Conservation (phyloP, 2,797 vertebrate genomes). For the Chanos chanos region DNA sequence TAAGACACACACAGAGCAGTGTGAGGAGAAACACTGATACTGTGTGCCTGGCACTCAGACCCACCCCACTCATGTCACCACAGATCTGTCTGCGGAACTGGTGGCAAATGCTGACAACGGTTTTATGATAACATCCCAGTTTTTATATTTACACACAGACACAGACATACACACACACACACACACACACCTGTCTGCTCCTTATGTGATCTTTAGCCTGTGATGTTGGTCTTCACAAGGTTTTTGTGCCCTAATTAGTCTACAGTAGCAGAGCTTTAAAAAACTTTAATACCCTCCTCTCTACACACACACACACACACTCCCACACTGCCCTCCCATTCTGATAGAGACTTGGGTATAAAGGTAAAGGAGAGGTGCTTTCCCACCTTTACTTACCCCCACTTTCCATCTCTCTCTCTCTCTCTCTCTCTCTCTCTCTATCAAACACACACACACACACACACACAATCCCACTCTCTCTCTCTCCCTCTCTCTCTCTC, state of each 20-base stretch:
- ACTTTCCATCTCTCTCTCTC: neutral
- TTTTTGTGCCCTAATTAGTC: slow-evolving; percentile 37
- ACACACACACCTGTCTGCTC: slow-evolving; percentile 40
- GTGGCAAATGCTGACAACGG: too few species aligned
- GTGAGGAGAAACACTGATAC: too few species aligned
- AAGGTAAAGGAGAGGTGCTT: slow-evolving; percentile 72
- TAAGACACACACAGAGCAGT: too few species aligned
- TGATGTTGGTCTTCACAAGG: slow-evolving; percentile 14
- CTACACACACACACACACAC: too few species aligned
- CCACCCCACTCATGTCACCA: too few species aligned
- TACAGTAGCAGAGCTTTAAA: slow-evolving; percentile 51
- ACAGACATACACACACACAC: slow-evolving; percentile 54
- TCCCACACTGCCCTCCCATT: slow-evolving; percentile 50
- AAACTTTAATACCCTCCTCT: slow-evolving; percentile 39
- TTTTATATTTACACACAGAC: neutral
- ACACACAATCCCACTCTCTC: too few species aligned
- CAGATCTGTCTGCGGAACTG: too few species aligned
- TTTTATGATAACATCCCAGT: too few species aligned
- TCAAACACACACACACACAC: slow-evolving; percentile 2
- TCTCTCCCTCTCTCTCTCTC: too few species aligned
- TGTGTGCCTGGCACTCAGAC: too few species aligned
- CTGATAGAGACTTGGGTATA: slow-evolving; percentile 59
- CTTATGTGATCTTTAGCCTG: slow-evolving; percentile 28
- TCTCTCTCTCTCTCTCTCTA: neutral
- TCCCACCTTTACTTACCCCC: slow-evolving; percentile 56